Conservation (phyloP, 1,140 invertebrate genomes). For the Ips typographus region DNA sequence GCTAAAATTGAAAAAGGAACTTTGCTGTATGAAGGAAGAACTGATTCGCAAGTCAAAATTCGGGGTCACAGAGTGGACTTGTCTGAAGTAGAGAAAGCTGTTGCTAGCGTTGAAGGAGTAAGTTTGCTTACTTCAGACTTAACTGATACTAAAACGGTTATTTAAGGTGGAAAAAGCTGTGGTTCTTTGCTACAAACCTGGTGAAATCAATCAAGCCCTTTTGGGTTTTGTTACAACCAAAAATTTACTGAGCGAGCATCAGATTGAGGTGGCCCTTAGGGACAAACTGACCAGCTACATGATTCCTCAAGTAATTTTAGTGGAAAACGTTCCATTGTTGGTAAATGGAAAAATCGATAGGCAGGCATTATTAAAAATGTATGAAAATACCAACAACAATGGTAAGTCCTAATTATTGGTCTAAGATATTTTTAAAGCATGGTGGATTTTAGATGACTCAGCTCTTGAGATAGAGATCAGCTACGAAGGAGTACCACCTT, state of each 20-base stretch:
- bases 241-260: slow-evolving; percentile 57
- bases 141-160: neutral
- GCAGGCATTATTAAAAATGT: slow-evolving; percentile 70
- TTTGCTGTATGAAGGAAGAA: slow-evolving; percentile 77
- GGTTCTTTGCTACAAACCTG: slow-evolving; percentile 77
- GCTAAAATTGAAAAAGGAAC: slow-evolving; percentile 71
- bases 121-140: slow-evolving; percentile 50
- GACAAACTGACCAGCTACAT: slow-evolving; percentile 71
- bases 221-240: slow-evolving; percentile 70
- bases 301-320: slow-evolving; percentile 73
- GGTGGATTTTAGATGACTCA: slow-evolving; percentile 36
- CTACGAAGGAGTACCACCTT: slow-evolving; percentile 61
- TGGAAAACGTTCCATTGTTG: slow-evolving; percentile 73
- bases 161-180: slow-evolving; percentile 55
- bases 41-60: slow-evolving; percentile 85
- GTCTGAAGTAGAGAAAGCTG: slow-evolving; percentile 76
- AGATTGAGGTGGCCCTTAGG: slow-evolving; percentile 65
- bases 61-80: slow-evolving; percentile 82
- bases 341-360: slow-evolving; percentile 86
- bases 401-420: slow-evolving; percentile 49
- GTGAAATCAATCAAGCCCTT: slow-evolving; percentile 69
- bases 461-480: slow-evolving; percentile 44
- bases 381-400: slow-evolving; percentile 68
- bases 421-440: no score
- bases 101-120: slow-evolving; percentile 58